These are phyloP conservation scores for Seira musarum DNA, from an alignment of 2,888 invertebrate species.

Conservation along the genomic window DNA sequence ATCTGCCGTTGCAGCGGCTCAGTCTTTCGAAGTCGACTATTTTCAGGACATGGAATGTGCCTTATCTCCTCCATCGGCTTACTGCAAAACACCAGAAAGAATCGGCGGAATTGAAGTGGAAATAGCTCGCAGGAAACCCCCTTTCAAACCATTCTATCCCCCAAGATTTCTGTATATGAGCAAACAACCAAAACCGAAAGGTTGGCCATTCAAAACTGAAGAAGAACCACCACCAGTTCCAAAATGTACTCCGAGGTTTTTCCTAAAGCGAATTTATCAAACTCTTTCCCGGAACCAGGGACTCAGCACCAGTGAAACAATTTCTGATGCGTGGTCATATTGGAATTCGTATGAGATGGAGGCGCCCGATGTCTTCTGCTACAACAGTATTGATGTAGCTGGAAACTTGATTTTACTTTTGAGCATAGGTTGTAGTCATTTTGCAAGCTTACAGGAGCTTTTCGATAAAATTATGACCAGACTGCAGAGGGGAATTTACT, in stretches of 20 bases:
- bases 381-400: conserved; percentile 51
- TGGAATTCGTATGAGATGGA: conserved; percentile 59
- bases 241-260: conserved; percentile 29
- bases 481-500: conserved; percentile 42
- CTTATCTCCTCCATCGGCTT: no score
- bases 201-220: background rate
- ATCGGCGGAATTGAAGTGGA: conserved; percentile 28
- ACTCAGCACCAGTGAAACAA: background rate
- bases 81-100: conserved; percentile 22
- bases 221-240: background rate
- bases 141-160: conserved; percentile 32
- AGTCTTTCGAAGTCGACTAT: background rate
- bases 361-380: conserved; percentile 54
- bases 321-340: conserved; percentile 23
- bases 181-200: background rate
- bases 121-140: conserved; percentile 26
- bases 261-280: conserved; percentile 33
- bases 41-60: background rate
- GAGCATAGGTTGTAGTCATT: conserved; percentile 13
- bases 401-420: conserved; percentile 54
- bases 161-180: background rate
- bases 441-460: conserved; percentile 24
- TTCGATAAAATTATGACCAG: conserved; percentile 43
- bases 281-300: background rate
- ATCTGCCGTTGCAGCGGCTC: no score